Evolutionary conservation across 2,888 invertebrate genomes (phyloP).

Genomic region (Callosobruchus maculatus): DNA sequence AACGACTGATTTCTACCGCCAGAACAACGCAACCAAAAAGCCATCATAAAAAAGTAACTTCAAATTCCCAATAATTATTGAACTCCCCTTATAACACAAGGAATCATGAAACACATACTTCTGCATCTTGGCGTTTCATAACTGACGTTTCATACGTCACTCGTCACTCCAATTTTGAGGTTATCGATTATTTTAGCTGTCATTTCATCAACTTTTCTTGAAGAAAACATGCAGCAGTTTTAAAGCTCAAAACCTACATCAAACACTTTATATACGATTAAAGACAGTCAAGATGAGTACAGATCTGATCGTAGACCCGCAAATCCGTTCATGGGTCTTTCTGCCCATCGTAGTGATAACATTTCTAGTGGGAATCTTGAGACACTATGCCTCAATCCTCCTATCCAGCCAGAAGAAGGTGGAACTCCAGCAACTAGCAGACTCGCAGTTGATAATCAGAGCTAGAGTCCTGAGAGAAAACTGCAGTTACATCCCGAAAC

Average conservation of each 20-base stretch:
- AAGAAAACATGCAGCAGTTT: not conserved
- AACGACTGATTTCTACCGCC: no score
- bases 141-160: no score
- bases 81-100: not conserved
- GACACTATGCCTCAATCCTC: constrained; percentile 96
- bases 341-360: constrained; percentile 97
- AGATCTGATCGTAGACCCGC: constrained; percentile 90
- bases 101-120: no score
- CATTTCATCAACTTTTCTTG: no score
- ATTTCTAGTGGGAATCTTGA: constrained; percentile 92
- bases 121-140: not conserved
- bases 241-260: not conserved
- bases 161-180: not conserved
- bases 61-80: not conserved
- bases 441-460: constrained; percentile 83
- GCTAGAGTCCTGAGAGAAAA: constrained; percentile 92
- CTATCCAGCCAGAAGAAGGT: constrained; percentile 94
- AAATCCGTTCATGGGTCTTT: constrained; percentile 98
- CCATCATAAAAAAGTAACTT: no score
- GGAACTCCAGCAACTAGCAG: constrained; percentile 80
- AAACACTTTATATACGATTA: not conserved
- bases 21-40: no score
- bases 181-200: not conserved
- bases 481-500: constrained; percentile 91
- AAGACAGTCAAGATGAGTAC: constrained; percentile 31